A percentile compares a stretch with the other conserved stretches of the same genome.
Conservation (phyloP, 2,113 vertebrate genomes). For the Rhea pennata region DNA sequence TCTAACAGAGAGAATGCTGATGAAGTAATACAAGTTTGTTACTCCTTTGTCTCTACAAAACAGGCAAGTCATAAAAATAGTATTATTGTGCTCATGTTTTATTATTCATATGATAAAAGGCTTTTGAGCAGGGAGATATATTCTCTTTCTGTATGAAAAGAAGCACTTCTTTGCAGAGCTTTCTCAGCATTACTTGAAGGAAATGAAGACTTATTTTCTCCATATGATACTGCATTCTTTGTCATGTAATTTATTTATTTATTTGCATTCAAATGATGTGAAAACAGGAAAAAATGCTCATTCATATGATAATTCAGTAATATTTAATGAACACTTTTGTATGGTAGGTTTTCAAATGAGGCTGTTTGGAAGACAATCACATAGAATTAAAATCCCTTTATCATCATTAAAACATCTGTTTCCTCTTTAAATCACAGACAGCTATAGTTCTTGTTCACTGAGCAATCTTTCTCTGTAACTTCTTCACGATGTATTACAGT, state of each 20-base stretch:
- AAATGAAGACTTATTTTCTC: neutral
- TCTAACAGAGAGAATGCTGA: neutral
- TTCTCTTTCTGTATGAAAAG: neutral
- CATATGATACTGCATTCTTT: neutral
- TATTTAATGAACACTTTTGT: neutral
- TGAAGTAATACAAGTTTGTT: slow-evolving; percentile 29
- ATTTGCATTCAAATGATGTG: neutral
- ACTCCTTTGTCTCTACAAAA: slow-evolving; percentile 1
- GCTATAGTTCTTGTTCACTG: neutral
- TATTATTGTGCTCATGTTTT: neutral
- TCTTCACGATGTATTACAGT: neutral
- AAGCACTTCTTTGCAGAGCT: neutral
- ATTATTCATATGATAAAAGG: neutral
- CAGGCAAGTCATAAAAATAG: neutral
- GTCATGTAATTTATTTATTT: neutral
- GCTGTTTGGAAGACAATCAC: neutral
- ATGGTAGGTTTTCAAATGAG: neutral
- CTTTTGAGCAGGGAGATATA: neutral
- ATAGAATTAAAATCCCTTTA: neutral
- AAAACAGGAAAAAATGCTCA: neutral
- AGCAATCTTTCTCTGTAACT: neutral
- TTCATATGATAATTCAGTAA: neutral
- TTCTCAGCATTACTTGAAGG: neutral
- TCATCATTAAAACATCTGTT: slow-evolving; percentile 18
- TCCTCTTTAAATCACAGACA: neutral